Evolutionary conservation across 2,113 vertebrate species (phyloP).

Genomic region (Halcyon senegalensis): DNA sequence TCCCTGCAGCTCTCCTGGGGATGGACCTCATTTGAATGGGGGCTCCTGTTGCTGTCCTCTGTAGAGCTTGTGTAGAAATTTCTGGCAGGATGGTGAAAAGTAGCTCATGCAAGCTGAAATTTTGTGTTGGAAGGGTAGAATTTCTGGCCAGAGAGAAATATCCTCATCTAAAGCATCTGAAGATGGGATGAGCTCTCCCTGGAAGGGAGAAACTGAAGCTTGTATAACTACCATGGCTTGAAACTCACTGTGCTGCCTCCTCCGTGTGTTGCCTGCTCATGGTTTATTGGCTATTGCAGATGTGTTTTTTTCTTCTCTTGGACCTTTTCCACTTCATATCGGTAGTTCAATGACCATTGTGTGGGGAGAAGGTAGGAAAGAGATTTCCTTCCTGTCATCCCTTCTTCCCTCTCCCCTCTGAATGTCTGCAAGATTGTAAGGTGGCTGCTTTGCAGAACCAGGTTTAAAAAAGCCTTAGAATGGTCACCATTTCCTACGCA

Average conservation of each 20-base stretch:
- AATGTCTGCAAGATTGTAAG: neutral
- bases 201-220: neutral
- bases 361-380: neutral
- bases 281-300: neutral
- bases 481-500: neutral
- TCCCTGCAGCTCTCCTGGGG: accelerated
- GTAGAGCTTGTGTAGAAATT: neutral
- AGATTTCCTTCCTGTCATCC: neutral
- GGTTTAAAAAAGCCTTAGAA: neutral
- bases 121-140: neutral
- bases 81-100: neutral
- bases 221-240: neutral
- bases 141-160: neutral
- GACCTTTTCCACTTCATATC: neutral
- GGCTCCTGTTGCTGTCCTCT: neutral
- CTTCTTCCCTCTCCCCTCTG: neutral
- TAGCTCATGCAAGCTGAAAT: neutral
- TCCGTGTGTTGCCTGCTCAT: neutral
- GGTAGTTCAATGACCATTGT: neutral
- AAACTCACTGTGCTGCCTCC: neutral
- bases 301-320: neutral
- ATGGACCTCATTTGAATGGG: neutral
- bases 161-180: neutral
- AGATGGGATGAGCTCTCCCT: neutral
- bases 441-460: neutral